Percentiles rank a stretch among this genome's conserved stretches.
Conservation (phyloP, 2,888 invertebrate species). For the Ganaspis brasiliensis region DNA sequence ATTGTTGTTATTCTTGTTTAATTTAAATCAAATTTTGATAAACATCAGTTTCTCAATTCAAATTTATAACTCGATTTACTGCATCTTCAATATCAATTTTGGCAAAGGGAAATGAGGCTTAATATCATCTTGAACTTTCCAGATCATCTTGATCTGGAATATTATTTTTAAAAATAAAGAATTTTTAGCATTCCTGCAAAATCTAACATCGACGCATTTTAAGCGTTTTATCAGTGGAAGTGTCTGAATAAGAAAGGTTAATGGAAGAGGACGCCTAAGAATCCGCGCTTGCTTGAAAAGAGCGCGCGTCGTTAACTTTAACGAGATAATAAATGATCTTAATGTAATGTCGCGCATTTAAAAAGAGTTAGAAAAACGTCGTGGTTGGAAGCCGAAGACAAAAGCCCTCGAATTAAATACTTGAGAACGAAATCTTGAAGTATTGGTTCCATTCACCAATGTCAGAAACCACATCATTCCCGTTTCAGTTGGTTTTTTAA, state of each 20-base stretch:
- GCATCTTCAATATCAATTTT: no score
- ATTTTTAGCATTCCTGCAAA: no score
- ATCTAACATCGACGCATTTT: no score
- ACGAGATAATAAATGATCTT: conserved; percentile 36
- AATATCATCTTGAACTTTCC: no score
- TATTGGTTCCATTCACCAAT: conserved; percentile 30
- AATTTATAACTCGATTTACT: neutral
- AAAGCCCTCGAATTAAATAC: conserved; percentile 39
- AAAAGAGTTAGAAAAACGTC: conserved; percentile 10
- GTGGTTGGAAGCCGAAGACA: conserved; percentile 23
- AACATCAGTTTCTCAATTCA: neutral
- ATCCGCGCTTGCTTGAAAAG: conserved; percentile 22
- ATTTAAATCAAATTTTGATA: neutral
- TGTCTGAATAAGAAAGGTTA: conserved; percentile 25
- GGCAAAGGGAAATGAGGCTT: no score
- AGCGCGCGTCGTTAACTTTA: conserved; percentile 38
- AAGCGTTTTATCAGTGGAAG: neutral
- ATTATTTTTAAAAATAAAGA: no score
- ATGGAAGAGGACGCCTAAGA: conserved; percentile 30
- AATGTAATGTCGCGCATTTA: conserved; percentile 32
- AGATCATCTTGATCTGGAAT: no score
- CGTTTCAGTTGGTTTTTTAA: conserved; percentile 17
- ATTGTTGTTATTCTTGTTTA: neutral
- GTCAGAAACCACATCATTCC: conserved; percentile 25
- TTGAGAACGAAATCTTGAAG: conserved; percentile 33